Conservation (phyloP, 2,113 vertebrate species). For the Ceratotherium simum region DNA sequence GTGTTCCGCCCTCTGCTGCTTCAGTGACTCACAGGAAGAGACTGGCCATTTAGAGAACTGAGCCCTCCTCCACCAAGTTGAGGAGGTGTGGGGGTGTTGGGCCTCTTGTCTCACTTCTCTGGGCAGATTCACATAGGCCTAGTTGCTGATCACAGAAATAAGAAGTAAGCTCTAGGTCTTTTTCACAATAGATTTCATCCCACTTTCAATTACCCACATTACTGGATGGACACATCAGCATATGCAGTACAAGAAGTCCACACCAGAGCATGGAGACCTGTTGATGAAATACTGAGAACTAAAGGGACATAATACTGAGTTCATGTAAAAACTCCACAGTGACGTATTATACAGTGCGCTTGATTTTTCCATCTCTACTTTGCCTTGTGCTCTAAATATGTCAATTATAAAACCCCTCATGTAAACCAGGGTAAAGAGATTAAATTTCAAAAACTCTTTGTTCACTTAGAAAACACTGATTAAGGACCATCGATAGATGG, state of each 20-base stretch:
- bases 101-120: background rate
- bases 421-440: background rate
- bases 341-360: background rate
- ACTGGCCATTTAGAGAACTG: background rate
- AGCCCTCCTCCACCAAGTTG: background rate
- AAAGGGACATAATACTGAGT: background rate
- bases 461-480: background rate
- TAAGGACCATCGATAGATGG: background rate
- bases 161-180: background rate
- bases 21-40: background rate
- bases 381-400: background rate
- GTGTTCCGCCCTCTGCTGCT: background rate
- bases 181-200: background rate
- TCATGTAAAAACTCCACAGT: background rate
- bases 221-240: background rate
- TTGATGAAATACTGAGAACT: background rate
- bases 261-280: background rate
- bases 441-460: background rate
- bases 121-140: background rate
- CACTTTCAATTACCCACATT: background rate
- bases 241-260: background rate
- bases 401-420: background rate
- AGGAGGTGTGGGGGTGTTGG: rapidly evolving
- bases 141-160: background rate
- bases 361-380: background rate